Conservation (phyloP, 2,797 vertebrate genomes). For the Parotocinclus haroldoi region DNA sequence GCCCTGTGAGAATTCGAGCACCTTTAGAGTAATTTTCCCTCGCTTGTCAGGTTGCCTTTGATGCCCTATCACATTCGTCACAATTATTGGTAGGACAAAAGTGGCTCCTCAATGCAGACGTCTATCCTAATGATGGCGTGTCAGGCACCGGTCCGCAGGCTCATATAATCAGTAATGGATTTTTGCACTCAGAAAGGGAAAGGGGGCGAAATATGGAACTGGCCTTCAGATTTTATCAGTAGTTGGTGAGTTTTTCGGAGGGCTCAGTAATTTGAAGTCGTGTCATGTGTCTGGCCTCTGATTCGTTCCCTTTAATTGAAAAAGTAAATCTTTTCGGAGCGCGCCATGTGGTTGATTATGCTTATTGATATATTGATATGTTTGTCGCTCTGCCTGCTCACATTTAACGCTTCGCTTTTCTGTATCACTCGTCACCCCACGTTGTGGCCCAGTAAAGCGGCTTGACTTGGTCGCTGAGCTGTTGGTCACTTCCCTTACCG, state of each 20-base stretch:
- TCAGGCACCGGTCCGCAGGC: conserved; percentile 51
- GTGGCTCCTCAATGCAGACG: conserved; percentile 58
- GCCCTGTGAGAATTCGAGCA: conserved; percentile 22
- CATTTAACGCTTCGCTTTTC: no score
- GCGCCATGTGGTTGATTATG: background rate
- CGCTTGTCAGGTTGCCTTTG: conserved; percentile 59
- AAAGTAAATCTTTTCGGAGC: no score
- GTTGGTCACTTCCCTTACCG: no score
- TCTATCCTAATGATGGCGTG: conserved; percentile 61
- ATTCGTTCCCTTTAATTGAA: conserved; percentile 1
- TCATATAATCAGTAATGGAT: conserved; percentile 58
- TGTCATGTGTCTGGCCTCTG: background rate
- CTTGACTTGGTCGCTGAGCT: no score
- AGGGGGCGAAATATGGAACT: conserved; percentile 56
- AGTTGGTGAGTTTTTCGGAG: conserved; percentile 35
- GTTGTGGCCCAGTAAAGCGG: no score
- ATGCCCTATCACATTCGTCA: conserved; percentile 66
- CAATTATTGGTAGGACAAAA: conserved; percentile 56
- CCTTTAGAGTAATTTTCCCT: conserved; percentile 39
- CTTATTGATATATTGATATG: no score
- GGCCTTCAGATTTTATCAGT: conserved; percentile 65
- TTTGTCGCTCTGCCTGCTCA: no score
- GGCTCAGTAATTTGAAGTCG: conserved; percentile 55
- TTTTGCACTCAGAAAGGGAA: conserved; percentile 60
- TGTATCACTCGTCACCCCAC: no score